Evolutionary conservation across 2,888 invertebrate species (phyloP), one percentile per base, ranked within the genome.

Genomic region (Mycalesis mineus): DNA sequence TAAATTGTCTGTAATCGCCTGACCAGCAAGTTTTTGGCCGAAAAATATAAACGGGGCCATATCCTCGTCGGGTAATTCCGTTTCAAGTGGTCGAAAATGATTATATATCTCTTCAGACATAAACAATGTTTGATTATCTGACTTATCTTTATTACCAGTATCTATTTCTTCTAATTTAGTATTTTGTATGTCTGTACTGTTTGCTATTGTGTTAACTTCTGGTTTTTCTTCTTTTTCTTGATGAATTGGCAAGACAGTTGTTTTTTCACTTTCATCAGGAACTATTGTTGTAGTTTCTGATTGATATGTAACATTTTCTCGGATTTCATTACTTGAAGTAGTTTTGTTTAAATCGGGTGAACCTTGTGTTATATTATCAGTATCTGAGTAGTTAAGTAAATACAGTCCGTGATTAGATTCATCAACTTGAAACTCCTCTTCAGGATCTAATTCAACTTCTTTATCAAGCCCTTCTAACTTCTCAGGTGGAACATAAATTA

Each of bases 41-140:
- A 94, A 94, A 71, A 91, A 93, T 57, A 93, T 84, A 76, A 94
- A 94, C 9, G 94, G 94, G 49, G 92, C 91, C 86, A 94, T 91
- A 68, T 94, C 93, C 74, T 92, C 93, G 42, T 90, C 91, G 0
- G 92, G 91, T 55, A 93, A 78, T 67, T 93, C 92, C 28, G 91
- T 82, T 71, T 93, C 93, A 37, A 93, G 83, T 0, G 92, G 92
- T 37, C 92, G 78, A 66, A 93, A 93, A 66, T 93, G 92, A 66
- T 92, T 92, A 68, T 92, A 92, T 57, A 93, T 78, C 55, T 92
- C 92, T 64, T 92, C 91, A 1, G 92, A 91, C 90, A 92, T 91
- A 49, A 91, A 90, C 7, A 91, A 77, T 0, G 90, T 92, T 51
- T 89, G 91, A 68, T 91, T 92, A 45, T 45, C 53, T 62, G 78